Base-by-base conservation (phyloP, 2,888 invertebrate genomes). In the Cheilosia pagana region DNA sequence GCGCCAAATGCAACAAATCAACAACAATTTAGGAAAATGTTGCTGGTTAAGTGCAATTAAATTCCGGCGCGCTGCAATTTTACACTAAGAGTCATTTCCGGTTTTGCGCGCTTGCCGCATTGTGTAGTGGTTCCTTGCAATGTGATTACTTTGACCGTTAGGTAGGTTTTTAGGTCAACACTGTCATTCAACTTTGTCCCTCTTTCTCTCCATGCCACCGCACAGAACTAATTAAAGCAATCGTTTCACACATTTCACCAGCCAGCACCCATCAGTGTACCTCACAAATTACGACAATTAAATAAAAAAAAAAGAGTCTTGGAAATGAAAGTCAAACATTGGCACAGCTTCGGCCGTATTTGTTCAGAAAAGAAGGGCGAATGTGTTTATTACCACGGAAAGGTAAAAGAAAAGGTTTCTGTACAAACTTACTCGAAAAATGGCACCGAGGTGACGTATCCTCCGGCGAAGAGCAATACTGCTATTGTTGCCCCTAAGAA, bases 91-190 rank as follows among this genome's bases (percentile, higher is more conserved):
- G 31, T 31, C 53, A 52, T 81, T 74, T 83, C 83, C 83, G 78
- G 83, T 75, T 70, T 23, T 48, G 35, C 7, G 35, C 7, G 21
- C 35, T 41, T 21, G 2, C 31, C 31, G n/a, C 10, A 55, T 72
- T 55, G 52, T 70, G 21, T 83, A 63, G 62, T 63, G 52, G 21
- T 83, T 68, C 52, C 59, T 68, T 57, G n/a, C 35, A 39, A 70
- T 63, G 63, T 68, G 63, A 70, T 59, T 83, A 67, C 68, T 78
- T 60, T 78, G 74, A 83, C 74, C 78, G 78, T 78, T 75, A 78
- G 78, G 68, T 78, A 35, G 78, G 78, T 78, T 83, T 83, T 83
- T 83, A 75, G 83, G 83, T 83, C 83, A 83, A 70, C 63, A 45
- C 41, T 62, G 60, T 76, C 76, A 45, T 76, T 75, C 14, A 62